Conservation (phyloP, 2,797 vertebrate genomes). For the Emydoidea blandingii region DNA sequence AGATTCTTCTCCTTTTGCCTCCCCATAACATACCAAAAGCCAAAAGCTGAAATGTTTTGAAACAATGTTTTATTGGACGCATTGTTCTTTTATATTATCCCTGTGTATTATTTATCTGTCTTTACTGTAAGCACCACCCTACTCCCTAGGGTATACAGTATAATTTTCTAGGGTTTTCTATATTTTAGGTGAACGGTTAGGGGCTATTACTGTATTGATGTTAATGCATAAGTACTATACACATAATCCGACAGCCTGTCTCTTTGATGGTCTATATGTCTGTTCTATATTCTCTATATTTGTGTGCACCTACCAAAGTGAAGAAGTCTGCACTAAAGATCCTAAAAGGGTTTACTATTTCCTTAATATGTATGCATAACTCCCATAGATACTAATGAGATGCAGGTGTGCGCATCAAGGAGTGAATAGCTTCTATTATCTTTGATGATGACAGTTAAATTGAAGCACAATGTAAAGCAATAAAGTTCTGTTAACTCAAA, state of each 20-base stretch:
- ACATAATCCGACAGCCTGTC: not conserved
- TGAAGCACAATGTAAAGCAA: not conserved
- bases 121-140: not conserved
- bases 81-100: not conserved
- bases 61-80: not conserved
- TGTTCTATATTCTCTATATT: not conserved
- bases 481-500: slow-evolving; percentile 33
- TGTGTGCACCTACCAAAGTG: not conserved
- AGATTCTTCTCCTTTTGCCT: not conserved
- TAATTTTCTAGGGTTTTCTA: not conserved
- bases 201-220: not conserved
- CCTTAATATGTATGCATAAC: not conserved
- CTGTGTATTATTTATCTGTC: too few relatives aligned
- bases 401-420: not conserved
- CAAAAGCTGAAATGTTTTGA: not conserved
- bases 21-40: not conserved
- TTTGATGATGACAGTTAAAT: slow-evolving; percentile 8
- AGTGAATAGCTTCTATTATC: slow-evolving; percentile 7
- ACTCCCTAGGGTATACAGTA: not conserved
- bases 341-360: not conserved
- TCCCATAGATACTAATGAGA: not conserved
- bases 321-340: not conserved
- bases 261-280: not conserved
- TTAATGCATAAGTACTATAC: not conserved
- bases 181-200: not conserved